Evolutionary conservation across 2,888 invertebrate species (phyloP).

Genomic region (Pandemis cinnamomeana): DNA sequence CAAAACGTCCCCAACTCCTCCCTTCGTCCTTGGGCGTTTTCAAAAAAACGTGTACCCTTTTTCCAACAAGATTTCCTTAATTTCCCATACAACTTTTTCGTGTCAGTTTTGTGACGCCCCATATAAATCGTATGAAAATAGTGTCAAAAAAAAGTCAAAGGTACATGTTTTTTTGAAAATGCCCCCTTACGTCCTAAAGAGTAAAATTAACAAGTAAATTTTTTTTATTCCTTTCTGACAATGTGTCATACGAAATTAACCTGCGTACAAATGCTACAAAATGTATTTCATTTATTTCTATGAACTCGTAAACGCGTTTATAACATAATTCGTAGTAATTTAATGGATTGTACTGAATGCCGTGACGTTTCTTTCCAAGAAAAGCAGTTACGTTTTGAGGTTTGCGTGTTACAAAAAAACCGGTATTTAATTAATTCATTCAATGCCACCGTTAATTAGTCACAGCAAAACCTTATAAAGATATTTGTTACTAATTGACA

Average conservation of each 20-base stretch:
- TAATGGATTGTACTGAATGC: neutral
- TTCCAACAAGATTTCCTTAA: no score
- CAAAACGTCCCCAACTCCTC: no score
- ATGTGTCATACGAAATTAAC: neutral
- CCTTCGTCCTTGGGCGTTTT: no score
- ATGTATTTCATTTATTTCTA: neutral
- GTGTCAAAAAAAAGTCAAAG: no score
- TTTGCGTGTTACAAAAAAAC: neutral
- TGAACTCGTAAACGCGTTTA: neutral
- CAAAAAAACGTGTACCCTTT: no score
- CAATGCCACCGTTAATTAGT: neutral
- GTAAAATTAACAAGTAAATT: no score
- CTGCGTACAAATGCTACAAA: neutral
- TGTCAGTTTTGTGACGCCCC: no score
- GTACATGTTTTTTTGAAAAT: no score
- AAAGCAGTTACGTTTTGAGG: neutral
- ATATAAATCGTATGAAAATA: no score
- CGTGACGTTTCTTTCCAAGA: neutral
- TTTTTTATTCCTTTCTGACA: no score
- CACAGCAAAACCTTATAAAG: neutral
- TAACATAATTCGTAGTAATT: neutral
- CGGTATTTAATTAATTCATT: neutral
- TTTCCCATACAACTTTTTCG: no score
- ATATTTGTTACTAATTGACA: neutral
- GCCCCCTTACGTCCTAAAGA: no score